These are phyloP conservation scores for Magallana ariakensis DNA, from an alignment of 1,140 invertebrate genomes.

Conservation along the genomic window DNA sequence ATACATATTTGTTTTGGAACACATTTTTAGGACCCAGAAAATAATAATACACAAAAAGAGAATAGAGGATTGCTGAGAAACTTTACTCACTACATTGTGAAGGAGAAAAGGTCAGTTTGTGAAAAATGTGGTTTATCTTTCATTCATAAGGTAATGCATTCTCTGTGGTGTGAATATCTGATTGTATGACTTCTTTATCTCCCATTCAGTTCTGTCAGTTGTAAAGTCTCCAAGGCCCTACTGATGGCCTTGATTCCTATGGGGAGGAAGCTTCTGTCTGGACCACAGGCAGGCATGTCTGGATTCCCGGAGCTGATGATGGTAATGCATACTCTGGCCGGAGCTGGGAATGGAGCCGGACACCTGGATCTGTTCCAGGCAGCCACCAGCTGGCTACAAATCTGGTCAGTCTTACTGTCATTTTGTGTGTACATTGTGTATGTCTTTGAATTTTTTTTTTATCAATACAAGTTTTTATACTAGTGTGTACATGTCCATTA, in stretches of 20 bases:
- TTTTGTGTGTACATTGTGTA: neutral
- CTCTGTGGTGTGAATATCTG: neutral
- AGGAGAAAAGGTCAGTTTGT: slow-evolving; percentile 83
- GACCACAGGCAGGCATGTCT: slow-evolving; percentile 84
- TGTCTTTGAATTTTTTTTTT: neutral
- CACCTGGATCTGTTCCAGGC: slow-evolving; percentile 90
- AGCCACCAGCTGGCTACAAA: slow-evolving; percentile 87
- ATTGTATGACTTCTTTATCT: neutral
- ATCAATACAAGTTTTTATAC: neutral
- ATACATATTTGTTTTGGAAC: neutral
- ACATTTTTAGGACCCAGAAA: slow-evolving; percentile 66
- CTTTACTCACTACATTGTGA: slow-evolving; percentile 88
- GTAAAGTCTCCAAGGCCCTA: slow-evolving; percentile 87
- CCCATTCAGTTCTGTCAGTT: slow-evolving; percentile 80
- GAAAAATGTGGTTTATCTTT: too few relatives aligned
- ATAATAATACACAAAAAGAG: slow-evolving; percentile 81
- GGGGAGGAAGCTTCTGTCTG: slow-evolving; percentile 84
- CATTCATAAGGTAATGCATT: too few relatives aligned
- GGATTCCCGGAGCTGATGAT: slow-evolving; percentile 91
- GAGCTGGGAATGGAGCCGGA: slow-evolving; percentile 87
- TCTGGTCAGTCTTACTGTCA: slow-evolving; percentile 75
- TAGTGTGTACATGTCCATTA: neutral
- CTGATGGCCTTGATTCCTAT: slow-evolving; percentile 89
- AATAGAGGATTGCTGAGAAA: slow-evolving; percentile 87
- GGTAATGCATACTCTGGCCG: slow-evolving; percentile 89